Evolutionary conservation across 2,797 vertebrate species (phyloP).

Genomic region (Neomorphus geoffroyi): DNA sequence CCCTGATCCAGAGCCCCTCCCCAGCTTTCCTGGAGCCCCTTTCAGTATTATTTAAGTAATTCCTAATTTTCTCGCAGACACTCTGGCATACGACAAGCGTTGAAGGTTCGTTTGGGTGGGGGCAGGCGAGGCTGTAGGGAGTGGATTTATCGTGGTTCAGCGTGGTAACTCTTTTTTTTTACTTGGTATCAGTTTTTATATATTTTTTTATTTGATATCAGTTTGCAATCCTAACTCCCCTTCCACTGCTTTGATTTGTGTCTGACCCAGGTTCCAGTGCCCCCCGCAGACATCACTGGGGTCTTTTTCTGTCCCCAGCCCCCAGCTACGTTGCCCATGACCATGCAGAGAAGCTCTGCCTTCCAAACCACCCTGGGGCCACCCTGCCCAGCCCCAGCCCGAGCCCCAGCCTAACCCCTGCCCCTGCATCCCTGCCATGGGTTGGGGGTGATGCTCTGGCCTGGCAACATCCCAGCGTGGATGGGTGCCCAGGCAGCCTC

Average conservation of each 20-base stretch:
- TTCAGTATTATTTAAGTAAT: too few species aligned
- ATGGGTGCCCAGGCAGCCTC: background rate
- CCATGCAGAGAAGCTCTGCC: background rate
- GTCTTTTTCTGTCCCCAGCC: background rate
- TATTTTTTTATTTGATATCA: too few species aligned
- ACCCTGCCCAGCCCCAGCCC: background rate
- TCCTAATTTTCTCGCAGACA: too few species aligned
- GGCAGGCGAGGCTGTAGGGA: too few species aligned
- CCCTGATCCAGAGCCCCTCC: too few species aligned
- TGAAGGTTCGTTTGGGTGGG: too few species aligned
- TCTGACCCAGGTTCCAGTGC: background rate
- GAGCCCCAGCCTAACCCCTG: background rate
- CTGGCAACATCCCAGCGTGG: background rate
- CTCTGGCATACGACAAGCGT: too few species aligned
- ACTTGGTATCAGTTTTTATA: too few species aligned
- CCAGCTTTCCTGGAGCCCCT: too few species aligned
- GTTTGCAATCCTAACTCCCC: background rate
- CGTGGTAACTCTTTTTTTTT: too few species aligned
- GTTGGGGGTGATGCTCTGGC: background rate
- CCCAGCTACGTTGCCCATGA: background rate
- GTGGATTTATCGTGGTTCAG: too few species aligned
- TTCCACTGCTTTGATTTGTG: background rate
- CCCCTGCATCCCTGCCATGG: background rate
- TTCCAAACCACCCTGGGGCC: background rate
- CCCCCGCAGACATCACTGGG: accelerated